Conservation (phyloP, 2,888 invertebrate species). For the Artemia sinica region DNA sequence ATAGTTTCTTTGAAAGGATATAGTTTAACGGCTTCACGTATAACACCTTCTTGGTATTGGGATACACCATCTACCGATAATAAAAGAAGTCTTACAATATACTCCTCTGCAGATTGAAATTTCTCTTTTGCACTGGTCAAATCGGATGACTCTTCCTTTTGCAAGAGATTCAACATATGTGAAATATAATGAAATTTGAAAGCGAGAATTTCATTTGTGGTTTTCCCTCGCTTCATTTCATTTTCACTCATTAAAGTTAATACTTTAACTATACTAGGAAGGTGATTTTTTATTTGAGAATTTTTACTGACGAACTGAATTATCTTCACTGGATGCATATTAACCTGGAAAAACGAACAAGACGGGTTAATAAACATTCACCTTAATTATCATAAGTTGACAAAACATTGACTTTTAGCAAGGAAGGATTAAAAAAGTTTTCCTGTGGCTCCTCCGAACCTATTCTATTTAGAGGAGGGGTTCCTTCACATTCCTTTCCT, state of each 20-base stretch:
- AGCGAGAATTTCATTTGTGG: slow-evolving; percentile 74
- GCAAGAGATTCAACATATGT: slow-evolving; percentile 52
- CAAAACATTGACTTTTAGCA: too few species aligned
- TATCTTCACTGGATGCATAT: slow-evolving; percentile 65
- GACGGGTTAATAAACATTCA: not conserved
- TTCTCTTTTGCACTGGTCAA: slow-evolving; percentile 10
- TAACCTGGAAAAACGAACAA: slow-evolving; percentile 40
- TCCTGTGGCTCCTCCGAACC: too few species aligned
- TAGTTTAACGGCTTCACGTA: slow-evolving; percentile 68
- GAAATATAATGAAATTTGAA: slow-evolving; percentile 71
- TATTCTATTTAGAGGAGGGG: too few species aligned
- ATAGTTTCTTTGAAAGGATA: slow-evolving; percentile 80
- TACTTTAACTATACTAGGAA: slow-evolving; percentile 53
- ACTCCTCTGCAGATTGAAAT: slow-evolving; percentile 17
- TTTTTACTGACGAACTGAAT: slow-evolving; percentile 58
- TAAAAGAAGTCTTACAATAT: slow-evolving; percentile 22
- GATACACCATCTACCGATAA: slow-evolving; percentile 35
- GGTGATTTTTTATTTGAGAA: slow-evolving; percentile 51
- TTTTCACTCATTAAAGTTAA: slow-evolving; percentile 64
- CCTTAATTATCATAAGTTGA: too few species aligned
- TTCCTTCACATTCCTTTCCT: too few species aligned
- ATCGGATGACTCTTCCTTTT: slow-evolving; percentile 37
- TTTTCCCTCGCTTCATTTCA: slow-evolving; percentile 63
- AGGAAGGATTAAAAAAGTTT: too few species aligned
- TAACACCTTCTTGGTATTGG: slow-evolving; percentile 45